Conservation (phyloP, 2,797 vertebrate species). For the Luscinia luscinia region DNA sequence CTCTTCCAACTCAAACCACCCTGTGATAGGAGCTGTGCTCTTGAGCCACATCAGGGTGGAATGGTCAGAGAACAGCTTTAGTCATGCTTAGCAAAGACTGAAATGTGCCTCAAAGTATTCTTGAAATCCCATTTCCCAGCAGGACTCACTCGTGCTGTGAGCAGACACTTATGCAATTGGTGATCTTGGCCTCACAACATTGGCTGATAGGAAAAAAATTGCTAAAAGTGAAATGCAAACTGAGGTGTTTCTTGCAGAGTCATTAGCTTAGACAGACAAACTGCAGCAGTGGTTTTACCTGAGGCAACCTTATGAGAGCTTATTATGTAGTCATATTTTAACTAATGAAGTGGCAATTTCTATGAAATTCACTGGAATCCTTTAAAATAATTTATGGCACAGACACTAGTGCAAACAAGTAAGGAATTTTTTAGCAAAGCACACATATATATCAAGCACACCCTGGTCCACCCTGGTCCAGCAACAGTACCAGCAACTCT, state of each 20-base stretch:
- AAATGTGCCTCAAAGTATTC: background rate
- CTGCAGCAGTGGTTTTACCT: background rate
- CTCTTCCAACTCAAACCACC: background rate
- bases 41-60: background rate
- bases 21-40: background rate
- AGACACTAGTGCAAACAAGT: background rate
- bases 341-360: background rate
- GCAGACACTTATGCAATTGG: background rate
- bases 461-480: background rate
- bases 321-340: background rate
- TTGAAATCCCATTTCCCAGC: background rate
- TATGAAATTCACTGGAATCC: background rate
- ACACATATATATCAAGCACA: background rate
- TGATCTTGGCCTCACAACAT: background rate
- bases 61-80: background rate
- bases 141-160: accelerated
- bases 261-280: background rate
- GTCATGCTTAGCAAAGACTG: background rate
- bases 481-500: background rate
- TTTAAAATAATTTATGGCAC: background rate
- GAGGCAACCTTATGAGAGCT: background rate
- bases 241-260: background rate
- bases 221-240: background rate
- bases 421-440: background rate
- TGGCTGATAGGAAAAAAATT: background rate